Base-by-base conservation (phyloP, 2,113 vertebrate genomes). In the Bubo blakistoni region DNA sequence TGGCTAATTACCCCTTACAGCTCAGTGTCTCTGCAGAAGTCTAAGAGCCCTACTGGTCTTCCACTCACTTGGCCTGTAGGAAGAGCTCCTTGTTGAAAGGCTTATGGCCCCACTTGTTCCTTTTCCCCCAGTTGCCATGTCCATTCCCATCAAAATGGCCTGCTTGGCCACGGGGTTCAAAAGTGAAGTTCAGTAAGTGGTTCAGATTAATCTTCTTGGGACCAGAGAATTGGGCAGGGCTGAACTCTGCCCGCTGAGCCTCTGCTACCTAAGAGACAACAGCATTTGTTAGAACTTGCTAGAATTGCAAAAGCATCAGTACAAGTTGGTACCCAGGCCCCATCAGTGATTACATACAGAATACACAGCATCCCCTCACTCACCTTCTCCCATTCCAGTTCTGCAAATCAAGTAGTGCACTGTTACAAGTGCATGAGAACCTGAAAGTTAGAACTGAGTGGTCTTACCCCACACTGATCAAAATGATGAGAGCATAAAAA, bases 31-130 rank as follows among this genome's bases (percentile, higher is more conserved):
- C 69, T 95, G 81, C 1, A 85, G 65, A 87, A 49, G 42, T 80
- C 44, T 63, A 32, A 94, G 49, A 77, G 36, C 78, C 86, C 81
- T 13, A 1, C 17, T 52, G 34, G 70, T 76, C 63, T 86, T 73
- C 74, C 88, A 98, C 99, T 99, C 97, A 99, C 99, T 99, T 99
- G 97, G 99, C 99, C 98, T 99, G 99, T 80, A 99, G 98, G 91
- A 99, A 99, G 63, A 99, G 99, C 97, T 99, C 99, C 98, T 99
- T 99, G 98, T 99, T 99, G 97, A 99, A 99, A 77, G 99, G 99
- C 96, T 99, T 99, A 97, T 99, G 99, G 80, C 99, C 99, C 99
- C 99, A 99, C 92, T 99, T 99, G 98, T 99, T 99, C 94, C 99
- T 99, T 96, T 98, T 99, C 32, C 99, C 99, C 99, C 99, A 99